phyloP scores from a whole-genome alignment of 2,888 invertebrate species.

The Congeria kusceri region DNA sequence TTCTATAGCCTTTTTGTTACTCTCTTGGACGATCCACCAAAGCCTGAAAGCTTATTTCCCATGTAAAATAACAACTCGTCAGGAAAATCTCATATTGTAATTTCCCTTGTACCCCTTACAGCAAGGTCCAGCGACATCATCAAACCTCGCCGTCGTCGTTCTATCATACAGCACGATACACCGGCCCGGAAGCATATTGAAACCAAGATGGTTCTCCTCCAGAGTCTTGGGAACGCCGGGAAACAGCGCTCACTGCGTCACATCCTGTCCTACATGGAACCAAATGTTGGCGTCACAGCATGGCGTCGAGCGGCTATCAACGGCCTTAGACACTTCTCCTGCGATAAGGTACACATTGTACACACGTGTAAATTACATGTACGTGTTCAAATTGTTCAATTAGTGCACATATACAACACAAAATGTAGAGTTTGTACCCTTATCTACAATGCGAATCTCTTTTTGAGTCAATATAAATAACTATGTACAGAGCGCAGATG shows the following conservation, averaged over 20 bases:
- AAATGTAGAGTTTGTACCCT: too few species aligned
- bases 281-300: conserved; percentile 61
- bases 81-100: too few species aligned
- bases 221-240: conserved; percentile 75
- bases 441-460: too few species aligned
- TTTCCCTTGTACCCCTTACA: background rate
- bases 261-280: conserved; percentile 67
- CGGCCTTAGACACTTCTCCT: conserved; percentile 67
- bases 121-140: conserved; percentile 37
- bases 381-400: too few species aligned
- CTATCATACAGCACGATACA: conserved; percentile 42
- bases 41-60: too few species aligned
- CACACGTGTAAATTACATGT: too few species aligned
- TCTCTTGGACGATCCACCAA: too few species aligned
- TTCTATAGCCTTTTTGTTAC: too few species aligned
- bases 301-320: conserved; percentile 72
- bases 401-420: too few species aligned
- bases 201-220: conserved; percentile 68
- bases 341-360: conserved; percentile 64
- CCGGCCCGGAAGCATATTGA: conserved; percentile 61
- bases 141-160: conserved; percentile 42
- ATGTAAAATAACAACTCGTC: too few species aligned
- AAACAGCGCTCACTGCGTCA: conserved; percentile 63
- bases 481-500: conserved; percentile 62
- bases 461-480: too few species aligned